Evolutionary conservation across 1,140 invertebrate species (phyloP), one percentile per base, ranked within the genome.

Genomic region (Philaenus spumarius): DNA sequence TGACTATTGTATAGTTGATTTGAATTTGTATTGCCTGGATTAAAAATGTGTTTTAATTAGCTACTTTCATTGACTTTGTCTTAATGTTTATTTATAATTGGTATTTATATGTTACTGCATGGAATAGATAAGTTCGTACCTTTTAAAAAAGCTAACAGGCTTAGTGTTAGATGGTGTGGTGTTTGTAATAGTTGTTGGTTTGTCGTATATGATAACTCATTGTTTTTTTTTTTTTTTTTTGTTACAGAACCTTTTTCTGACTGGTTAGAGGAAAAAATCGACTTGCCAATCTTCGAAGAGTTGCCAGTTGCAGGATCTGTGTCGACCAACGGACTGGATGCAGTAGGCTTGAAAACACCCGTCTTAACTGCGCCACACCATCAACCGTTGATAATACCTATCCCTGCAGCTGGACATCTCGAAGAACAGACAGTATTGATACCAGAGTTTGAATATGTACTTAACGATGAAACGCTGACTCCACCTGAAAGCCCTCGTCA

Each of bases 401-500:
- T 14, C 17, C 37, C 39, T 5, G 17, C 23, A 24, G 9, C 54
- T 5, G 9, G 26, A 26, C 23, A 14, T n/a, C 19, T 15, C 14
- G 7, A 11, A 17, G 11, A 15, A 20, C 26, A 26, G 5, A 12
- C 37, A 30, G 12, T 39, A n/a, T 15, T 55, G 17, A 55, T 61
- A 12, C 60, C 54, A 34, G 62, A 64, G 34, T 64, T 64, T 40
- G 62, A 64, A 35, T 56, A 57, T 42, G 59, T 61, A 14, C 37
- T 61, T 14, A 60, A 66, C 50, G 65, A 66, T 39, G 67, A 71
- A n/a, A 71, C 76, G 2, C 73, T 89, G 35, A 90, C 87, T n/a
- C 88, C 87, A 45, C 88, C 87, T 11, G 86, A 90, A 66, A 87
- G 85, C 64, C 88, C 84, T 1, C 80, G 82, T 54, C 72, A 73